These are phyloP conservation scores for Apamea epomidion DNA, from an alignment of 2,888 invertebrate species.

Conservation along the genomic window DNA sequence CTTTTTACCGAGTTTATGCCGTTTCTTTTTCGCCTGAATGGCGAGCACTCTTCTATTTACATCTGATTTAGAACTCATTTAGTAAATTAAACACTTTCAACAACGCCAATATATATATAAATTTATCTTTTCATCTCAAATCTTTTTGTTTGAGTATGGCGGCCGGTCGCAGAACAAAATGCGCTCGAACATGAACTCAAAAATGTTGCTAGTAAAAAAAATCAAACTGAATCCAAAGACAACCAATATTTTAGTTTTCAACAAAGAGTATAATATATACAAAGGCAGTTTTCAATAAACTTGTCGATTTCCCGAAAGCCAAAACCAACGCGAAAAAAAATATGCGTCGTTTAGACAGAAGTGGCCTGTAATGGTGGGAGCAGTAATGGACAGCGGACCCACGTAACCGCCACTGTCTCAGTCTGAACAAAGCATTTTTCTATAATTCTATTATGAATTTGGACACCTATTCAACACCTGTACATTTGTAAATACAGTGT, in stretches of 20 bases:
- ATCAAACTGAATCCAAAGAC: conserved; percentile 50
- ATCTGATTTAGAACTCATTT: conserved; percentile 97
- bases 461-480: too few species aligned
- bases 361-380: background rate
- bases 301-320: background rate
- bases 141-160: conserved; percentile 94
- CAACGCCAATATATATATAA: conserved; percentile 88
- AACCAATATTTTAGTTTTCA: conserved; percentile 15
- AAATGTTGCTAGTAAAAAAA: conserved; percentile 70
- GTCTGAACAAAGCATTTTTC: too few species aligned
- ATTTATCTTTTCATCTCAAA: conserved; percentile 91
- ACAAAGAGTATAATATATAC: background rate
- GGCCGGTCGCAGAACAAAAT: conserved; percentile 91
- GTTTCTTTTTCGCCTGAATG: conserved; percentile 97
- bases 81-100: conserved; percentile 89
- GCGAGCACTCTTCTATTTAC: conserved; percentile 97
- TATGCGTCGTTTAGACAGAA: background rate
- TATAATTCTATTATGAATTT: too few species aligned
- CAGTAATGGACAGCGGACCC: background rate
- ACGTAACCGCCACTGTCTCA: background rate
- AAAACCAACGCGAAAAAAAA: background rate
- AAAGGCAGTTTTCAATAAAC: background rate
- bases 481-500: too few species aligned
- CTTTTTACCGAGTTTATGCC: conserved; percentile 96
- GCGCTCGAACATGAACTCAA: conserved; percentile 85